Evolutionary conservation across 2,113 vertebrate genomes (phyloP).

Genomic region (Atherinomorus stipes): DNA sequence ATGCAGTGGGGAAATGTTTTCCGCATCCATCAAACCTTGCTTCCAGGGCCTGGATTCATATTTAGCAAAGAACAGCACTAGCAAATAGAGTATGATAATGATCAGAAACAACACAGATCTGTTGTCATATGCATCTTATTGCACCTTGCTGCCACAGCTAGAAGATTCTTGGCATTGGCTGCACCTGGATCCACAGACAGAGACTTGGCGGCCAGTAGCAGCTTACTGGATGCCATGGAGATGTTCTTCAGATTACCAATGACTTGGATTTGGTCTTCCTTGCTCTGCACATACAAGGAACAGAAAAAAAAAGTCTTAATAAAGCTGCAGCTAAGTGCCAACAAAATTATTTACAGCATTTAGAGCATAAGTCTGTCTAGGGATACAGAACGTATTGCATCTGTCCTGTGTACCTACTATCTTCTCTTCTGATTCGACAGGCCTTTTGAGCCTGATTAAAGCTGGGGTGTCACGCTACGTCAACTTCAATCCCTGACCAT

Average conservation of each 20-base stretch:
- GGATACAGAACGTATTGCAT: not conserved
- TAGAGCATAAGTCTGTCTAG: too few species aligned
- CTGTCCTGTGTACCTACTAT: constrained; percentile 11
- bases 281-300: constrained; percentile 83
- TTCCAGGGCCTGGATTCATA: constrained; percentile 7
- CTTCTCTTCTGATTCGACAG: constrained; percentile 25
- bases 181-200: constrained; percentile 97
- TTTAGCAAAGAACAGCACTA: not conserved
- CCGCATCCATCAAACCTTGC: constrained; percentile 9
- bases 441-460: constrained; percentile 53
- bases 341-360: not conserved
- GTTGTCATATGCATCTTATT: constrained; percentile 26
- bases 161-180: constrained; percentile 97
- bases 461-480: constrained; percentile 64
- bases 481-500: constrained; percentile 68
- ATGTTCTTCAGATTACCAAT: constrained; percentile 99
- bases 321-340: not conserved
- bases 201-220: constrained; percentile 97
- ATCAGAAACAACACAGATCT: constrained; percentile 17
- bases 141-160: constrained; percentile 96
- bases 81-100: constrained; percentile 4
- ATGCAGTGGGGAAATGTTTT: constrained; percentile 37
- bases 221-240: constrained; percentile 98
- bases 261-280: constrained; percentile 99
- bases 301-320: constrained; percentile 12